A percentile compares a stretch with the other conserved stretches of the same genome.
Conservation (phyloP, 2,888 invertebrate genomes). For the Portevinia maculata region DNA sequence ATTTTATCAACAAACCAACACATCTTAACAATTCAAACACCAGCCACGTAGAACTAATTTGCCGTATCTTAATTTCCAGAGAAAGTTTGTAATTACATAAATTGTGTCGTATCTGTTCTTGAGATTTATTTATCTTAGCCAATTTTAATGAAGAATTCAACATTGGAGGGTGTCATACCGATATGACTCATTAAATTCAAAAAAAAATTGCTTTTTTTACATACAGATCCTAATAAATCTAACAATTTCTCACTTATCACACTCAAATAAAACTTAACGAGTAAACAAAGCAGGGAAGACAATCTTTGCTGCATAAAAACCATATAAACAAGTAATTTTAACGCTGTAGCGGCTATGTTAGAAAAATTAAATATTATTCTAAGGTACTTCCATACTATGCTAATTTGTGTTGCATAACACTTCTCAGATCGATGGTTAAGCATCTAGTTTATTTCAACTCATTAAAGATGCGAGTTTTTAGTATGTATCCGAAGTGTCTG, state of each 20-base stretch:
- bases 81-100: too few species aligned
- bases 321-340: slow-evolving; percentile 18
- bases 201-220: slow-evolving; percentile 18
- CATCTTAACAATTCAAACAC: too few species aligned
- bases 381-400: slow-evolving; percentile 41
- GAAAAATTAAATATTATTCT: not conserved
- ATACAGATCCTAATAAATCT: slow-evolving; percentile 42
- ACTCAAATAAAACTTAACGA: slow-evolving; percentile 17
- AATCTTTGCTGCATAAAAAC: slow-evolving; percentile 21
- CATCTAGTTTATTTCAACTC: slow-evolving; percentile 14
- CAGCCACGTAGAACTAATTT: too few species aligned
- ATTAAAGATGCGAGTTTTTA: slow-evolving; percentile 36
- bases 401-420: slow-evolving; percentile 28
- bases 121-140: not conserved
- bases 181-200: slow-evolving; percentile 21
- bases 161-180: not conserved
- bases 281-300: slow-evolving; percentile 8
- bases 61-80: too few species aligned
- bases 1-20: not conserved
- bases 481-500: not conserved
- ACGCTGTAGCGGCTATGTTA: not conserved
- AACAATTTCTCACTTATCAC: slow-evolving; percentile 34
- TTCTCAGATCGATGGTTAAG: slow-evolving; percentile 8
- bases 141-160: not conserved
- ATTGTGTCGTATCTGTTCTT: too few species aligned